Evolutionary conservation across 2,113 vertebrate genomes (phyloP).

Genomic region (Salvelinus namaycush): DNA sequence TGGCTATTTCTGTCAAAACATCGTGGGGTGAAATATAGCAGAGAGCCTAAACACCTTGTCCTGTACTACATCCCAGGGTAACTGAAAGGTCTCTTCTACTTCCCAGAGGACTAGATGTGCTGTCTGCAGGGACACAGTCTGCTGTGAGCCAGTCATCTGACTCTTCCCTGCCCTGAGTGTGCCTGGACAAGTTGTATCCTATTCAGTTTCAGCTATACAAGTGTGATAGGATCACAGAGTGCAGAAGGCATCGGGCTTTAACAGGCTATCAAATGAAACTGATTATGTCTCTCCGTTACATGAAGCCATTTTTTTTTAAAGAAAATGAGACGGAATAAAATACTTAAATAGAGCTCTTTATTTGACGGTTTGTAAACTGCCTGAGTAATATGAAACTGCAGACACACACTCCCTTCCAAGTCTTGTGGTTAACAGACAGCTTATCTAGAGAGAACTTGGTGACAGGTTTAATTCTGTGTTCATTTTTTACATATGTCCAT

Average conservation of each 20-base stretch:
- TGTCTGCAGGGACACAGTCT: slow-evolving; percentile 26
- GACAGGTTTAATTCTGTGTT: slow-evolving; percentile 43
- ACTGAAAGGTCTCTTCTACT: slow-evolving; percentile 27
- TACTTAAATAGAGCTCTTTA: slow-evolving; percentile 29
- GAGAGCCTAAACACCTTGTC: slow-evolving; percentile 52
- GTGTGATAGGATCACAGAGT: slow-evolving; percentile 30
- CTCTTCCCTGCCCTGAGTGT: slow-evolving; percentile 22
- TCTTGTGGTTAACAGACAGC: slow-evolving; percentile 41
- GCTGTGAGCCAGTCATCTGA: slow-evolving; percentile 12
- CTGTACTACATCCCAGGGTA: slow-evolving; percentile 37
- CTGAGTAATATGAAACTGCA: slow-evolving; percentile 49
- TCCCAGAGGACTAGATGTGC: slow-evolving; percentile 10
- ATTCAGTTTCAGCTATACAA: slow-evolving; percentile 31
- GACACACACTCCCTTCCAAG: slow-evolving; percentile 20
- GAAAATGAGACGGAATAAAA: slow-evolving; percentile 26
- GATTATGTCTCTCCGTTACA: slow-evolving; percentile 42
- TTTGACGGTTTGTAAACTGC: slow-evolving; percentile 42
- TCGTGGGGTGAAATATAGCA: slow-evolving; percentile 48
- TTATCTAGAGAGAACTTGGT: slow-evolving; percentile 28
- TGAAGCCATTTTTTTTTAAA: slow-evolving; percentile 13
- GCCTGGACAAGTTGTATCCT: slow-evolving; percentile 28
- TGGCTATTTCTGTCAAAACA: slow-evolving; percentile 69
- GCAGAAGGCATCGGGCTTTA: slow-evolving; percentile 28
- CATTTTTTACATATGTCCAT: slow-evolving; percentile 34
- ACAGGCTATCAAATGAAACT: slow-evolving; percentile 31